Percentiles rank a stretch among this genome's conserved stretches.
These are phyloP conservation scores for Oreochromis aureus DNA, from an alignment of 2,113 vertebrate genomes.

Conservation along the genomic window DNA sequence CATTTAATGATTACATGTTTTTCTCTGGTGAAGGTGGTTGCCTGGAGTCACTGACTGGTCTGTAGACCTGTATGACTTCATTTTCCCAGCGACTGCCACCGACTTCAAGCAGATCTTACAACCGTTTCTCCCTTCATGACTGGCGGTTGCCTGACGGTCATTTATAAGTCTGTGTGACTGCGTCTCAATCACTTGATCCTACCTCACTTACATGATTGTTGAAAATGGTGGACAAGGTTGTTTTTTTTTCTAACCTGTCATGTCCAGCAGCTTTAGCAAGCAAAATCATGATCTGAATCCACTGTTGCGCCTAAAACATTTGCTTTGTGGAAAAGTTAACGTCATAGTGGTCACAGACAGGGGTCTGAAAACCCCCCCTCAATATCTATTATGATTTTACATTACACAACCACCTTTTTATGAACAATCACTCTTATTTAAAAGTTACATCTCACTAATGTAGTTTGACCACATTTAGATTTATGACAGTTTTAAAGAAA, in stretches of 20 bases:
- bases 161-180: neutral
- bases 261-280: neutral
- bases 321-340: neutral
- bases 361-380: neutral
- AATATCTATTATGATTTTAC: neutral
- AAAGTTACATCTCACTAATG: neutral
- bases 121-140: neutral
- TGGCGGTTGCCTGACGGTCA: neutral
- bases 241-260: neutral
- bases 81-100: neutral
- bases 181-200: neutral
- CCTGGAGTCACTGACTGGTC: neutral
- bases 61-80: neutral
- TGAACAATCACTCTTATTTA: neutral
- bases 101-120: neutral
- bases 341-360: neutral
- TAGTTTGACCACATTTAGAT: neutral
- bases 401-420: neutral
- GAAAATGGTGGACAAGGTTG: neutral
- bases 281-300: neutral
- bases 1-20: neutral
- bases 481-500: neutral
- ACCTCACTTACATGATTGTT: neutral
- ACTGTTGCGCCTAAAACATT: neutral
- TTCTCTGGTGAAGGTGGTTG: neutral